phyloP scores from a whole-genome alignment of 2,113 vertebrate genomes.

The Bubo blakistoni region DNA sequence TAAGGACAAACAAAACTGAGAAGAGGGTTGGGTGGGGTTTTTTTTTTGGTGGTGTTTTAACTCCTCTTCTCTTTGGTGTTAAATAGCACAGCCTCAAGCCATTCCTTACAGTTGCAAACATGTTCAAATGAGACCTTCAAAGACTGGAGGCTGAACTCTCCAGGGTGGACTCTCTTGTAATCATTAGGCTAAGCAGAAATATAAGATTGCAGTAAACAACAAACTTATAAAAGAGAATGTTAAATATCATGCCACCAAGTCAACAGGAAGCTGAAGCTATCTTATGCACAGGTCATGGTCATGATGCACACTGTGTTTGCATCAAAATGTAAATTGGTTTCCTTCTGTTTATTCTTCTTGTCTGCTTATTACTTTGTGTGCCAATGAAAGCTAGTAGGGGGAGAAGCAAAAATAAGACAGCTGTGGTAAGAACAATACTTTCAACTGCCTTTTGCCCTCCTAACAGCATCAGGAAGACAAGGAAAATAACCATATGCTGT shows the following conservation, averaged over 20 bases:
- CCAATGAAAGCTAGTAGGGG: slow-evolving; percentile 37
- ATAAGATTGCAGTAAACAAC: slow-evolving; percentile 64
- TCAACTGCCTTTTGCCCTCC: slow-evolving; percentile 37
- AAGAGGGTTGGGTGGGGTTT: accelerated
- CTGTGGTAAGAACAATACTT: slow-evolving; percentile 25
- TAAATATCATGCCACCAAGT: slow-evolving; percentile 52
- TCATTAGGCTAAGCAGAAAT: slow-evolving; percentile 62
- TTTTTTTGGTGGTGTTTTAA: neutral
- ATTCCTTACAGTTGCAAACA: slow-evolving; percentile 9
- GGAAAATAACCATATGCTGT: slow-evolving; percentile 15
- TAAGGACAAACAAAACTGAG: neutral
- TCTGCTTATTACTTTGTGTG: slow-evolving; percentile 13
- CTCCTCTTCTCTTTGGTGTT: neutral
- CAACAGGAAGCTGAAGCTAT: slow-evolving; percentile 53
- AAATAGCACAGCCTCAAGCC: slow-evolving; percentile 23
- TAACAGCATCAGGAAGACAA: slow-evolving; percentile 34
- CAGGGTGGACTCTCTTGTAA: slow-evolving; percentile 53
- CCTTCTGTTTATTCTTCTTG: slow-evolving; percentile 9
- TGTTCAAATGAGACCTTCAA: slow-evolving; percentile 37
- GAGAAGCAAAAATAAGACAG: neutral
- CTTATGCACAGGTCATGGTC: slow-evolving; percentile 47
- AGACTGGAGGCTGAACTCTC: slow-evolving; percentile 57
- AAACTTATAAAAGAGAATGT: slow-evolving; percentile 18
- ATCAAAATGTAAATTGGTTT: slow-evolving; percentile 36
- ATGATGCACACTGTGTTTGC: neutral